Percentiles rank a stretch among this genome's conserved stretches.
phyloP scores from a whole-genome alignment of 2,113 vertebrate species.

The Gnathonemus echidnorhynchus region DNA sequence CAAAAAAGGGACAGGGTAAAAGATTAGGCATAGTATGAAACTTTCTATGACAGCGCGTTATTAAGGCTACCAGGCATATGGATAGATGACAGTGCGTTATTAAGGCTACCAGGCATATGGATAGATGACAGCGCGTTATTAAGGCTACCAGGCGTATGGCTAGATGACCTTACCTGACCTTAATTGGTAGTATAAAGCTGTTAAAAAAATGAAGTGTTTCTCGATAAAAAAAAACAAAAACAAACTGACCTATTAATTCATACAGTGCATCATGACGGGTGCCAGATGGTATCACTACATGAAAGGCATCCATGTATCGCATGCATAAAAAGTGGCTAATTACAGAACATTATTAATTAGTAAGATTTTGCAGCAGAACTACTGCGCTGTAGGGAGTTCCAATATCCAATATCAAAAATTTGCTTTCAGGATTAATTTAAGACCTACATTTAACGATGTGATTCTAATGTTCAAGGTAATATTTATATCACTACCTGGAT shows the following conservation, averaged over 20 bases:
- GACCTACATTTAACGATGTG: not conserved
- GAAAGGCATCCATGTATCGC: not conserved
- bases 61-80: not conserved
- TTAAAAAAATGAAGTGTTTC: not conserved
- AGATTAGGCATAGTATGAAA: not conserved
- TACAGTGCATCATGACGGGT: not conserved
- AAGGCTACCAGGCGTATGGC: not conserved
- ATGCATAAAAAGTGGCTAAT: not conserved
- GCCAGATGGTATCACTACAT: not conserved
- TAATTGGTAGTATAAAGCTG: not conserved
- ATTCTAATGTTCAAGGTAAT: not conserved
- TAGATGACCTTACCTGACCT: not conserved
- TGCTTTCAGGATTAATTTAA: not conserved
- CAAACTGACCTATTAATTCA: not conserved
- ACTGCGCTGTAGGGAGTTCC: not conserved
- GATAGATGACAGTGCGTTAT: not conserved
- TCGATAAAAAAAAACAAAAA: not conserved
- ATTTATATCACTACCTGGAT: not conserved
- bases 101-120: not conserved
- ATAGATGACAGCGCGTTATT: not conserved
- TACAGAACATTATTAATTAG: not conserved
- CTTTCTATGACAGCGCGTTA: not conserved
- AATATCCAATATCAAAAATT: not conserved
- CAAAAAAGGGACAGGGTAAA: not conserved
- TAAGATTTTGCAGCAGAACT: not conserved